Conservation (phyloP, 2,113 vertebrate species). For the Pomatorhinus ruficollis region DNA sequence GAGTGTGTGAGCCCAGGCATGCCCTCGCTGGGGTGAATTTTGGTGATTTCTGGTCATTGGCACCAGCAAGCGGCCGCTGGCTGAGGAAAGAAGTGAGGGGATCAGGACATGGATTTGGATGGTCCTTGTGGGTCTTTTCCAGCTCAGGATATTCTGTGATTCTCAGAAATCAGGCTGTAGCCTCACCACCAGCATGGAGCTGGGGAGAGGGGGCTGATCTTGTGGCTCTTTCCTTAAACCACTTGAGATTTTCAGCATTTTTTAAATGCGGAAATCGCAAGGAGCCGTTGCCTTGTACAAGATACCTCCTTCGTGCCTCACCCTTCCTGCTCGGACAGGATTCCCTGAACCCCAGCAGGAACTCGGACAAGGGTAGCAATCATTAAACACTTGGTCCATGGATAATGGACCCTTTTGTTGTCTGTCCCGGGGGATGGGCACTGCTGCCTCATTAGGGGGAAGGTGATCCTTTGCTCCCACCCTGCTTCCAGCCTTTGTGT, state of each 20-base stretch:
- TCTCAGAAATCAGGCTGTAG: background rate
- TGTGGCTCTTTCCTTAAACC: background rate
- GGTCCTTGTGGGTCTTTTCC: background rate
- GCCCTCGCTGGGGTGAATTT: background rate
- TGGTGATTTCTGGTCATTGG: background rate
- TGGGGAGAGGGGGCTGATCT: background rate
- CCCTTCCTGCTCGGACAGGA: background rate
- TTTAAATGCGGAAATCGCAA: accelerated
- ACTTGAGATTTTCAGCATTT: accelerated
- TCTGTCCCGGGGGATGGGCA: background rate
- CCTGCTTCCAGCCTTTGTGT: background rate
- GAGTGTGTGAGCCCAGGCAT: background rate
- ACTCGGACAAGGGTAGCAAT: accelerated
- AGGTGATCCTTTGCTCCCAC: background rate
- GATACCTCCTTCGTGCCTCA: accelerated
- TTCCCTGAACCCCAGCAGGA: background rate
- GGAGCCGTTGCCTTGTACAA: accelerated
- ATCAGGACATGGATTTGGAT: background rate
- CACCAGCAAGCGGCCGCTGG: accelerated
- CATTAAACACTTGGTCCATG: background rate
- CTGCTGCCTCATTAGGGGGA: background rate
- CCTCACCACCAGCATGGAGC: accelerated
- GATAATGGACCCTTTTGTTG: background rate
- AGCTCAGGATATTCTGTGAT: background rate
- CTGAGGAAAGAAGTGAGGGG: background rate